Percentiles rank a stretch among this genome's conserved stretches.
Evolutionary conservation across 2,888 invertebrate species (phyloP).

Genomic region (Eumacrocentrus americanus): DNA sequence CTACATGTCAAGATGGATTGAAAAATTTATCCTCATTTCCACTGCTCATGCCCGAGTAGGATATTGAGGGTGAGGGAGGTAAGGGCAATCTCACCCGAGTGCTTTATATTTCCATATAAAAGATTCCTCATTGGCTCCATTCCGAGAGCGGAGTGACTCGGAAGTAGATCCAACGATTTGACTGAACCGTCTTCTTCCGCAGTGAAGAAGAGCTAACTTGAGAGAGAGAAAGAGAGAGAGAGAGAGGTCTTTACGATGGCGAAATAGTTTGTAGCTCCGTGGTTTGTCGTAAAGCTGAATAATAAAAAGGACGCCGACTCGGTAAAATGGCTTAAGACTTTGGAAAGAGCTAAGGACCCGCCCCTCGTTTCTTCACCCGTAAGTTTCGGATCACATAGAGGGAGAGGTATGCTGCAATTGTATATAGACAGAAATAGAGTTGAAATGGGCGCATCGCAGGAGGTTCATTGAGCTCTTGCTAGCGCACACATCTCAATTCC

Average conservation of each 20-base stretch:
- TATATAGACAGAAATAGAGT: neutral
- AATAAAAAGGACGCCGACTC: constrained; percentile 33
- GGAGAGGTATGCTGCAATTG: neutral
- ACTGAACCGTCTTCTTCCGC: neutral
- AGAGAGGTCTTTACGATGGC: constrained; percentile 24
- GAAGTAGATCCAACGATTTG: constrained; percentile 8
- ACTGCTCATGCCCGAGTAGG: neutral
- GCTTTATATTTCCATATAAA: constrained; percentile 16
- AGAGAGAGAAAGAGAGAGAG: neutral
- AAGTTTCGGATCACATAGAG: constrained; percentile 3
- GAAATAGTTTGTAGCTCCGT: constrained; percentile 35
- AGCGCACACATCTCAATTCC: constrained; percentile 1
- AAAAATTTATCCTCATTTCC: constrained; percentile 11
- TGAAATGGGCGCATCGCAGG: too few relatives aligned
- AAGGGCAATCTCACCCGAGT: constrained; percentile 2
- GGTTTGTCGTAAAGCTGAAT: constrained; percentile 32
- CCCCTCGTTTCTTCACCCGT: neutral
- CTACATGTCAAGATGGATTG: neutral
- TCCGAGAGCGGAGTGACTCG: neutral
- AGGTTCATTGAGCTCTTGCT: neutral
- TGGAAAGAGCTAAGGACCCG: constrained; percentile 1
- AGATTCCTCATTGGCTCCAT: constrained; percentile 11
- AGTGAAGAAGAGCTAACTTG: neutral
- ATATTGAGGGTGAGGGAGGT: neutral
- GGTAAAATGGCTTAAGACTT: constrained; percentile 23